Evolutionary conservation across 2,888 invertebrate species (phyloP), one percentile per base, ranked within the genome.

Genomic region (Physocephala rufipes): DNA sequence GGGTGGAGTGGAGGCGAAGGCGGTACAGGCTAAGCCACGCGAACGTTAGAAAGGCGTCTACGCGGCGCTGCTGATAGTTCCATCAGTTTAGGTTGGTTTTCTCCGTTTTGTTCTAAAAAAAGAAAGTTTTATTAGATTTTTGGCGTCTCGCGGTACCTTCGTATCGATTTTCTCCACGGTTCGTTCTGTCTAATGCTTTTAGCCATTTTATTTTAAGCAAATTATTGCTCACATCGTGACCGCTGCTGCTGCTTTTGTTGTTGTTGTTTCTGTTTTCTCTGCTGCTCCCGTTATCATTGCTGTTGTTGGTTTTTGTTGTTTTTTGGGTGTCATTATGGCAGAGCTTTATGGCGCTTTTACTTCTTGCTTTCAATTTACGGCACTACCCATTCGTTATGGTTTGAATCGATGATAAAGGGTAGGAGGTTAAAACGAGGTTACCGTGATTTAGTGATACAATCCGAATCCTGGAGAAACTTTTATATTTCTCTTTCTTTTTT

Each of bases 101-200:
- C 26, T 47, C 13, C 19, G 24, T 64, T n/a, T 47, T 45, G 45
- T 47, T 16, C 24, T 30, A 19, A 28, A 26, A 49, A 55, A 36
- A 19, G n/a, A 66, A 66, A 66, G 66, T 66, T 66, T 24, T 66
- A 55, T 66, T 28, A 66, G 28, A 21, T 66, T 21, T 53, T 43
- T 47, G 30, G 47, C 49, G 63, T 66, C 26, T 53, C 55, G 55
- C 65, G 43, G 21, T 43, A 36, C 19, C 21, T 36, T 64, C 28
- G n/a, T 36, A 55, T 55, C 24, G 53, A 55, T 55, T 66, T 43
- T 66, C 55, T 66, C 19, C 36, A 30, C 36, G 28, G 2, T 15
- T 36, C 36, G 15, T 36, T 19, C 19, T 62, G 19, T 62, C 62
- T 62, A 36, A 43, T 30, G n/a, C 21, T 36, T 55, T 66, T 24